Conservation (phyloP, 2,797 vertebrate genomes). For the Alectoris magna region DNA sequence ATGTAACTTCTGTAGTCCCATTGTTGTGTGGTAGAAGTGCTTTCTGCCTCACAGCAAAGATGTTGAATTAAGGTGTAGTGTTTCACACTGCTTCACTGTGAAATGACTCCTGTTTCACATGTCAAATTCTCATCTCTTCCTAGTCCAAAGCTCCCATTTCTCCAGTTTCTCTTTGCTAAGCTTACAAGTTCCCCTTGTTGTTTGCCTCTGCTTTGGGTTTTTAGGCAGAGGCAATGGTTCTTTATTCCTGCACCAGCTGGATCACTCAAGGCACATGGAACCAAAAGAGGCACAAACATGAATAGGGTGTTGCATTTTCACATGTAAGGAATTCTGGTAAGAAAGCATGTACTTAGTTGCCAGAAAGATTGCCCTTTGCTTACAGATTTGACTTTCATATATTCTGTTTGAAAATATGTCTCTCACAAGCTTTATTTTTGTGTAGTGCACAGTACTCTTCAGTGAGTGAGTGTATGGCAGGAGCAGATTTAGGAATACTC, state of each 20-base stretch:
- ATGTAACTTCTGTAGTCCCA: fast-evolving
- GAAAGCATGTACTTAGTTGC: background rate
- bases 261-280: background rate
- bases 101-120: background rate
- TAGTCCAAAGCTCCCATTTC: background rate
- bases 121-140: background rate
- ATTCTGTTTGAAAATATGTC: background rate
- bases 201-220: background rate
- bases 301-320: background rate
- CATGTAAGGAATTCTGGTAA: fast-evolving
- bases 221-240: background rate
- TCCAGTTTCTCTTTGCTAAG: background rate
- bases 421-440: background rate
- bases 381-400: background rate
- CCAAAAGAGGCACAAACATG: fast-evolving
- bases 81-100: background rate
- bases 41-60: background rate
- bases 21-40: background rate
- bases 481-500: background rate
- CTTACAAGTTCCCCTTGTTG: background rate
- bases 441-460: fast-evolving
- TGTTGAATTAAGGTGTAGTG: background rate
- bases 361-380: background rate
- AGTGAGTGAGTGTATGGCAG: background rate
- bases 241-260: background rate